phyloP scores from a whole-genome alignment of 2,797 vertebrate species.

The Myotis pilosus region DNA sequence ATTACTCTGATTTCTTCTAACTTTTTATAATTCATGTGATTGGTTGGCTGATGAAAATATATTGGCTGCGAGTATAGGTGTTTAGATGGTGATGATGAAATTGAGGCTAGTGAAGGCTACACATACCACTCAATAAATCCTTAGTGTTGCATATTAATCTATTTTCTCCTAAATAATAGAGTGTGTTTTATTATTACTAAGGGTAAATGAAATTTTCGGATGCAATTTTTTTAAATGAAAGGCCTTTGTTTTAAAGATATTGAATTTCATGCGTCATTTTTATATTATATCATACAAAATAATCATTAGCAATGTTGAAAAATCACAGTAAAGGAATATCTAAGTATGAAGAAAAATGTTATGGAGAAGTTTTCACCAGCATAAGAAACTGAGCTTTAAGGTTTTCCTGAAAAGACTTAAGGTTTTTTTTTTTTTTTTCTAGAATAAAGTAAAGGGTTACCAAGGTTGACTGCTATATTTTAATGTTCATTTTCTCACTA shows the following conservation, averaged over 20 bases:
- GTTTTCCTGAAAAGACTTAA: neutral
- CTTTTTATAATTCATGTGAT: neutral
- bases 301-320: neutral
- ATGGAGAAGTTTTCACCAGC: neutral
- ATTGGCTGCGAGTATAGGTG: neutral
- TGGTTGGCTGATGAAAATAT: neutral
- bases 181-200: conserved; percentile 33
- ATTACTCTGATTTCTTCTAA: neutral
- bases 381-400: neutral
- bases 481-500: neutral
- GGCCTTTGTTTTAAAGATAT: neutral
- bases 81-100: neutral
- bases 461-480: neutral
- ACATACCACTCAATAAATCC: neutral
- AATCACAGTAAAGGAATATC: neutral
- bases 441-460: neutral
- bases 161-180: conserved; percentile 59
- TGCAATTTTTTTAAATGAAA: neutral
- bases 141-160: conserved; percentile 47
- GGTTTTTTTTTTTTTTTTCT: neutral
- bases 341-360: neutral
- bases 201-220: conserved; percentile 34
- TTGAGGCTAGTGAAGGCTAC: neutral
- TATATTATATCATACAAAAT: conserved; percentile 18
- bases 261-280: neutral